Conservation (phyloP, 2,113 vertebrate genomes). For the Mormyrus iriodes region DNA sequence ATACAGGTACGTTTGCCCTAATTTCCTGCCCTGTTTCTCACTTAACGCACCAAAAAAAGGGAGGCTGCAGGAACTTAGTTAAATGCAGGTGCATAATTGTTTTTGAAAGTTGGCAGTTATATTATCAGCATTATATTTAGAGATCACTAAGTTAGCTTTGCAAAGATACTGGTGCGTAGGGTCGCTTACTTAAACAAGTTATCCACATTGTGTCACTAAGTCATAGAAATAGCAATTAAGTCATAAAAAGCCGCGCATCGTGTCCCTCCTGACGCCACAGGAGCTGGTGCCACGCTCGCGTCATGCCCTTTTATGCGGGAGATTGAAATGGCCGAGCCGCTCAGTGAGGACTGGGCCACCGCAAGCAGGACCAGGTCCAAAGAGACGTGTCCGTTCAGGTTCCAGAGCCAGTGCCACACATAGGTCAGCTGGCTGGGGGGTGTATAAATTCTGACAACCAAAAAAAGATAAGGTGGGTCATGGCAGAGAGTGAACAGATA, state of each 20-base stretch:
- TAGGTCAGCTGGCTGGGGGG: not conserved
- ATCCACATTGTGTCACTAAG: not conserved
- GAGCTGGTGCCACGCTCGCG: not conserved
- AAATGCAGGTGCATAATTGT: not conserved
- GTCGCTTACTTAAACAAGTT: not conserved
- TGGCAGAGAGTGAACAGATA: not conserved
- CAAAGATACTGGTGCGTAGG: not conserved
- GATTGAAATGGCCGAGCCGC: not conserved
- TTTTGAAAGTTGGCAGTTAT: not conserved
- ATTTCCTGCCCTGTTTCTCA: not conserved
- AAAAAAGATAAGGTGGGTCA: not conserved
- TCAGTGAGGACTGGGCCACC: not conserved
- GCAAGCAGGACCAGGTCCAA: not conserved
- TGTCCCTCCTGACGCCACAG: not conserved
- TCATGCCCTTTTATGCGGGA: not conserved
- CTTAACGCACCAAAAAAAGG: not conserved
- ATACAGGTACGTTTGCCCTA: not conserved
- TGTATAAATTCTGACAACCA: constrained; percentile 5
- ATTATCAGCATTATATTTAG: not conserved
- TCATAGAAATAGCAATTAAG: not conserved
- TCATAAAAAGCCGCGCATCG: not conserved
- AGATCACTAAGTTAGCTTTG: not conserved
- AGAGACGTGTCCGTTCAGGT: not conserved
- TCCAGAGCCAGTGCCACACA: not conserved
- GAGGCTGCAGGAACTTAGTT: not conserved